Percentiles rank a stretch among this genome's conserved stretches.
Conservation (phyloP, 2,888 invertebrate species). For the Pyrgus malvae region DNA sequence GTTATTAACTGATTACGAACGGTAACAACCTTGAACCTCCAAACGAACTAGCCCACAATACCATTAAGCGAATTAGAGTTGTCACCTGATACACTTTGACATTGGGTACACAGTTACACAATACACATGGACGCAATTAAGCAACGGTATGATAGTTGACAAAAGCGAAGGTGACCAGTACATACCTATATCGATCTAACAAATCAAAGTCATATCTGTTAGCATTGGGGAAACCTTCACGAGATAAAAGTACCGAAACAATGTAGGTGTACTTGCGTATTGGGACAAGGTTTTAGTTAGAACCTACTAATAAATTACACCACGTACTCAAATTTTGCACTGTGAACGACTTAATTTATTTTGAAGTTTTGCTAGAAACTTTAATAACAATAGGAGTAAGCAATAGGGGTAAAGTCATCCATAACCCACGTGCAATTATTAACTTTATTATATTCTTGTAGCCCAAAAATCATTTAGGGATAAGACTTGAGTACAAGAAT, state of each 20-base stretch:
- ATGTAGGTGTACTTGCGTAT: slow-evolving; percentile 9
- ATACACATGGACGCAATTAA: slow-evolving; percentile 38
- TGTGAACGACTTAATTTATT: background rate
- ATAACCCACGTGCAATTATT: too few relatives aligned
- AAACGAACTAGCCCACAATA: background rate
- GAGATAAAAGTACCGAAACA: slow-evolving; percentile 5
- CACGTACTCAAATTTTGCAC: background rate
- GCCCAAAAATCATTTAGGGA: too few relatives aligned
- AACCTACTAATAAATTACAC: background rate
- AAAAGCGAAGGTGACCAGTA: slow-evolving; percentile 35
- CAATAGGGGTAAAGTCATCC: too few relatives aligned
- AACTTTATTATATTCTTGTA: too few relatives aligned
- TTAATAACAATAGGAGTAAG: too few relatives aligned
- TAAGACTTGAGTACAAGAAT: too few relatives aligned
- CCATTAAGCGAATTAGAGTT: background rate
- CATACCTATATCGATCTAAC: slow-evolving; percentile 27
- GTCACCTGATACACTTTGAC: background rate
- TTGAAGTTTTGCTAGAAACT: too few relatives aligned
- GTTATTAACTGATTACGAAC: too few relatives aligned
- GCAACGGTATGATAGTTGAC: slow-evolving; percentile 34
- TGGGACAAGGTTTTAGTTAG: slow-evolving; percentile 6
- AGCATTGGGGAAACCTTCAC: slow-evolving; percentile 45
- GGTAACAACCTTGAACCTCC: background rate
- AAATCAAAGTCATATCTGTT: slow-evolving; percentile 56
- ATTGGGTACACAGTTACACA: slow-evolving; percentile 1